Evolutionary conservation across 2,113 vertebrate genomes (phyloP).

Genomic region (Zosterops borbonicus): DNA sequence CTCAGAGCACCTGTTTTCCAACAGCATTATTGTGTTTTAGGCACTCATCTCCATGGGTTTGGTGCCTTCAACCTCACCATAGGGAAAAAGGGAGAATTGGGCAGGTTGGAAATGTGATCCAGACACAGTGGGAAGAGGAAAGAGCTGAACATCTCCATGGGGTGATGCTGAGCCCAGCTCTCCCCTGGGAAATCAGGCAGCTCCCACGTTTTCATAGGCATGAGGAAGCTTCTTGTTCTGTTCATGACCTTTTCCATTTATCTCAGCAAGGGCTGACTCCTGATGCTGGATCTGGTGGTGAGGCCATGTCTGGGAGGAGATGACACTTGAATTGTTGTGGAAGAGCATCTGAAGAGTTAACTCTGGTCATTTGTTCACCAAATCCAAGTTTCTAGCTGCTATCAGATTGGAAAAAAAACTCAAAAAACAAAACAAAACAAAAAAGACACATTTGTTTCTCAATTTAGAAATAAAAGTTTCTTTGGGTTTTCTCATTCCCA

Average conservation of each 20-base stretch:
- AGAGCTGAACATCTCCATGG: rapidly evolving
- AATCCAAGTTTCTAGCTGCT: background rate
- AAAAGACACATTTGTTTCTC: background rate
- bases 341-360: background rate
- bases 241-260: background rate
- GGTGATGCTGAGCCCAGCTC: background rate
- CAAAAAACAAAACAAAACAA: background rate
- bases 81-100: background rate
- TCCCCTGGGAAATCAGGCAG: background rate
- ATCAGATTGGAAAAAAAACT: background rate
- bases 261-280: background rate
- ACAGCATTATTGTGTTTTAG: background rate
- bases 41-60: background rate
- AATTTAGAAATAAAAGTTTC: background rate
- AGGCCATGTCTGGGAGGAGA: background rate
- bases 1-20: background rate
- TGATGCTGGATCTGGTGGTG: background rate
- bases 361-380: background rate
- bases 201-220: background rate
- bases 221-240: background rate
- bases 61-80: background rate
- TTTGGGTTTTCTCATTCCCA: background rate
- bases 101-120: background rate
- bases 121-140: background rate
- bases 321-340: background rate